Evolutionary conservation across 2,113 vertebrate genomes (phyloP), one percentile per base, ranked within the genome.

Genomic region (Illadopsis cleaveri): DNA sequence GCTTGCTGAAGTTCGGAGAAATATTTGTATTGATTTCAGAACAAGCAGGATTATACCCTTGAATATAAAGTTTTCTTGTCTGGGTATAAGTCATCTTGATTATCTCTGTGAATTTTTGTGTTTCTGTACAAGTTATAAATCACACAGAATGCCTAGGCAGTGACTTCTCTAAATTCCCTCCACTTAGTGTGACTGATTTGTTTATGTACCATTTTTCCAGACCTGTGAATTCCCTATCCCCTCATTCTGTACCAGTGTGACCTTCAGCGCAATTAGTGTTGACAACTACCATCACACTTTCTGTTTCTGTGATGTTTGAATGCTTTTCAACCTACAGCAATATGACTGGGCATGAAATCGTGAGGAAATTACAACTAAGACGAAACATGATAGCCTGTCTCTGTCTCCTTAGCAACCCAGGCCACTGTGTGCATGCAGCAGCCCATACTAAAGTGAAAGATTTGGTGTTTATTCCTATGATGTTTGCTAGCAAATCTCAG

Each of bases 361-460:
- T 22, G n/a, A 25, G 56, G 57, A 94, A 95, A 94, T 78, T 71
- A 47, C 69, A 60, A 35, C 69, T 42, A 35, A 68, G 57, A 65
- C 25, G 57, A 53, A 82, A 87, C 24, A 66, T 83, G 73, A 57
- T 42, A 69, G 42, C 42, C 68, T 44, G 79, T 92, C 68, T 92
- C 82, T n/a, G 79, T 92, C 64, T 93, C 82, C 90, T 66, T 93
- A 78, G 94, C 71, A 96, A 88, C 92, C 27, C 15, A 38, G 24
- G 58, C 50, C 60, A 25, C 64, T 47, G 50, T 35, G 33, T 66
- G 33, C 37, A 7, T 1, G 2, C 79, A 57, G 82, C 60, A 71
- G 31, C 17, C 38, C 15, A 8, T 51, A 81, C 69, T 0, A 0
- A 89, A 89, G 64, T 66, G 69, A 66, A 86, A 44, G 57, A 30